A percentile compares a stretch with the other conserved stretches of the same genome.
Evolutionary conservation across 2,797 vertebrate genomes (phyloP).

Genomic region (Lepilemur ruficaudatus): DNA sequence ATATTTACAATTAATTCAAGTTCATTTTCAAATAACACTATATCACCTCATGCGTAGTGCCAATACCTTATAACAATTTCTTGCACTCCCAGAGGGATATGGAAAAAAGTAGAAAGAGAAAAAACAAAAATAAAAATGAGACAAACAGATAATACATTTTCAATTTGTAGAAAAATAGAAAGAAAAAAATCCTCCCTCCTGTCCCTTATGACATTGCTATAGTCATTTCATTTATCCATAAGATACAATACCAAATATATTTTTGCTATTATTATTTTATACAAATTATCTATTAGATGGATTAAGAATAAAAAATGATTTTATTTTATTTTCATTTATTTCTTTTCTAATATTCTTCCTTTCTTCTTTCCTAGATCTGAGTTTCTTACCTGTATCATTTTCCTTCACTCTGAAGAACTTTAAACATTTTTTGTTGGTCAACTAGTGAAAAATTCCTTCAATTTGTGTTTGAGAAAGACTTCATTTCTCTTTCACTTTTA

Average conservation of each 20-base stretch:
- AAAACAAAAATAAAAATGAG: too few relatives aligned
- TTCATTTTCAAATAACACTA: background rate
- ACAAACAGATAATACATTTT: too few relatives aligned
- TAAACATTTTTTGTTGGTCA: background rate
- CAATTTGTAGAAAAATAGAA: too few relatives aligned
- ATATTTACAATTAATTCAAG: background rate
- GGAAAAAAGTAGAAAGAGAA: too few relatives aligned
- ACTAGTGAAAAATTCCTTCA: background rate
- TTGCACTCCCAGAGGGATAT: too few relatives aligned
- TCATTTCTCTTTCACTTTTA: background rate
- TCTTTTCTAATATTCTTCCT: background rate
- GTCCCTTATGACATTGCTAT: background rate
- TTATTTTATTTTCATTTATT: background rate
- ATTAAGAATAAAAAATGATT: background rate
- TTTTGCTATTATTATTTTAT: background rate
- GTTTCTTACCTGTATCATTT: background rate
- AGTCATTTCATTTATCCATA: background rate
- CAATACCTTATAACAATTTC: background rate
- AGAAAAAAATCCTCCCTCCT: background rate
- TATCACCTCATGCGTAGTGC: background rate
- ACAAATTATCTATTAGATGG: background rate
- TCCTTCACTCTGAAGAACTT: background rate
- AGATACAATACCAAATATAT: background rate
- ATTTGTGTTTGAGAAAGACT: background rate
- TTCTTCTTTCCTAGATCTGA: background rate